Evolutionary conservation across 2,888 invertebrate species (phyloP).

Genomic region (Trachelus tabidus): DNA sequence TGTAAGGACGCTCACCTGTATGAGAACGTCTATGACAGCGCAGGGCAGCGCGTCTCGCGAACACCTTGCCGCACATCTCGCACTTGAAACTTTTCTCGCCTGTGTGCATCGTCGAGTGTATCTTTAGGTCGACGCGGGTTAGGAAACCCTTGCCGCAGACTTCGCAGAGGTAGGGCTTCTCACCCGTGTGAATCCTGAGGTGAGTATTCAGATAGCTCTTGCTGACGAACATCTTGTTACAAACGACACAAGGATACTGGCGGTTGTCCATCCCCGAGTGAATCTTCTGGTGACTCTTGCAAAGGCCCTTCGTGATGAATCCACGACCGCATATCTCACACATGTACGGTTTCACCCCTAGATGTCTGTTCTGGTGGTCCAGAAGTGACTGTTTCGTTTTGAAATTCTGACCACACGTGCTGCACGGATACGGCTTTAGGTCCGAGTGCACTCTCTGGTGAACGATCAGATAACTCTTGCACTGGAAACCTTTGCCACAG

Average conservation of each 20-base stretch:
- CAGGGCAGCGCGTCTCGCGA: constrained; percentile 71
- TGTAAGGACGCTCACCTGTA: constrained; percentile 71
- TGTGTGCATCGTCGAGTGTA: constrained; percentile 73
- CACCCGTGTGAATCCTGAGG: constrained; percentile 71
- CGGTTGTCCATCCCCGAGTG: constrained; percentile 72
- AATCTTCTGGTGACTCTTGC: constrained; percentile 71
- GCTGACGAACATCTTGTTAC: constrained; percentile 73
- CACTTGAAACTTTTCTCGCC: constrained; percentile 74
- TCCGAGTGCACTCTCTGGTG: constrained; percentile 73
- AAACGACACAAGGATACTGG: constrained; percentile 71
- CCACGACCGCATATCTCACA: constrained; percentile 72
- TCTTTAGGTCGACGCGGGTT: constrained; percentile 71
- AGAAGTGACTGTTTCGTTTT: constrained; percentile 72
- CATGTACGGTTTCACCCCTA: constrained; percentile 71
- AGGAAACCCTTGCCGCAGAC: constrained; percentile 73
- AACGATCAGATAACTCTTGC: constrained; percentile 72
- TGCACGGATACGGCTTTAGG: constrained; percentile 70
- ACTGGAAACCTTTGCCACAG: constrained; percentile 73
- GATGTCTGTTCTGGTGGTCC: constrained; percentile 72
- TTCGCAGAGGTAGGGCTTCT: constrained; percentile 72
- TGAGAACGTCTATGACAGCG: constrained; percentile 71
- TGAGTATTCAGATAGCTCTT: constrained; percentile 73
- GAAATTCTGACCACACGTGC: constrained; percentile 70
- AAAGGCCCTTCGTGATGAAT: constrained; percentile 73
- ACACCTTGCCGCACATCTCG: constrained; percentile 73